Conservation (phyloP, 92 coral and sea anemone species). For the Bergia sp. region DNA sequence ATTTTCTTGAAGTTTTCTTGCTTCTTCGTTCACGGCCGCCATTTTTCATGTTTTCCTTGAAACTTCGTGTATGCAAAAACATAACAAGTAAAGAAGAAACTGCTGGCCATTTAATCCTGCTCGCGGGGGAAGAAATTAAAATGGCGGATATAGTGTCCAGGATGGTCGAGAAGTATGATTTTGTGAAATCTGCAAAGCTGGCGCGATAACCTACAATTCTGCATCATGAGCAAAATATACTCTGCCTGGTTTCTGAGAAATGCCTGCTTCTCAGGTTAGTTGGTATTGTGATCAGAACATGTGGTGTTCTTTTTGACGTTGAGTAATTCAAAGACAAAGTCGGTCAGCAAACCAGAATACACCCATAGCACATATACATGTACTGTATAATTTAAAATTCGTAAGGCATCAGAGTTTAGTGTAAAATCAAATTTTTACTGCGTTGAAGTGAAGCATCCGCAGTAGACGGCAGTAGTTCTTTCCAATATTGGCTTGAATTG, state of each 20-base stretch:
- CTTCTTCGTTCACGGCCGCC: conserved; percentile 59
- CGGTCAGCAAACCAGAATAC: too few relatives aligned
- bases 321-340: too few relatives aligned
- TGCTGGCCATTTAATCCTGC: conserved; percentile 12
- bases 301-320: too few relatives aligned
- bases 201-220: background rate
- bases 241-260: conserved; percentile 57
- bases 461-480: too few relatives aligned
- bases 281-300: background rate
- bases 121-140: conserved; percentile 35
- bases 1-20: conserved; percentile 52
- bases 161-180: background rate
- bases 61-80: conserved; percentile 32
- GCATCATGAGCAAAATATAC: conserved; percentile 55
- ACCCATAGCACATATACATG: too few relatives aligned
- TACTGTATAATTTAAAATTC: too few relatives aligned
- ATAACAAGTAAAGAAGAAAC: background rate
- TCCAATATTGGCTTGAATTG: too few relatives aligned
- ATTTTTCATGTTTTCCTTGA: conserved; percentile 30
- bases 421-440: too few relatives aligned
- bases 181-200: background rate
- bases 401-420: too few relatives aligned
- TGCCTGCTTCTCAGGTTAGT: conserved; percentile 72
- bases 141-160: conserved; percentile 38
- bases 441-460: too few relatives aligned